These are phyloP conservation scores for Trematomus loennbergii DNA, from an alignment of 2,113 vertebrate species.

Conservation along the genomic window DNA sequence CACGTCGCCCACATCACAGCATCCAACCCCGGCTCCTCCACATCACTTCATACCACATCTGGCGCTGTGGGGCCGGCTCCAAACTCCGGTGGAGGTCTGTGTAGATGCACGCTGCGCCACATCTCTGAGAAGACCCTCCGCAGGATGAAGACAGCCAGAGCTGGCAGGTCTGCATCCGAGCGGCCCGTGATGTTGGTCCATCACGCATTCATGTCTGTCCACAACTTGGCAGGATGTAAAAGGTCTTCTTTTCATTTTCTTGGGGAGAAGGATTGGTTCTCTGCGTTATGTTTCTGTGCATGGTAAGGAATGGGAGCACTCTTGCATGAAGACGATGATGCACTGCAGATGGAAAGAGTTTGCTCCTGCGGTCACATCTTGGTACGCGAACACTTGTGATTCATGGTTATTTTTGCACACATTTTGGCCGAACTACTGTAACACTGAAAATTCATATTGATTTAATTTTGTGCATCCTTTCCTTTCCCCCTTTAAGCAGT, in stretches of 20 bases:
- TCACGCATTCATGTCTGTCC: constrained; percentile 68
- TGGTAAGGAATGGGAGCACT: constrained; percentile 43
- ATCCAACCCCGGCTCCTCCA: constrained; percentile 49
- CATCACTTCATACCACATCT: constrained; percentile 71
- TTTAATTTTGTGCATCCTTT: constrained; percentile 57
- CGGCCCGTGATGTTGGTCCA: constrained; percentile 17
- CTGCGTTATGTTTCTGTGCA: constrained; percentile 46
- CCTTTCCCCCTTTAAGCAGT: constrained; percentile 18
- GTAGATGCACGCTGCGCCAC: constrained; percentile 50
- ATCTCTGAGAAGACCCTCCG: constrained; percentile 56
- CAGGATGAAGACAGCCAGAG: constrained; percentile 25
- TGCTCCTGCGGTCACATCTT: constrained; percentile 74
- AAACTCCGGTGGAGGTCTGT: constrained; percentile 75
- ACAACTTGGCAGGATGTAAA: constrained; percentile 43
- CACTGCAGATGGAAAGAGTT: constrained; percentile 75
- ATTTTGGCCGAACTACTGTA: constrained; percentile 67
- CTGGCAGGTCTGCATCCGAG: constrained; percentile 52
- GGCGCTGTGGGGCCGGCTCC: constrained; percentile 65
- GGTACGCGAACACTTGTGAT: constrained; percentile 68
- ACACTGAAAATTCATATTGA: constrained; percentile 48
- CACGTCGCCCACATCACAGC: constrained; percentile 73
- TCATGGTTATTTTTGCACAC: constrained; percentile 74
- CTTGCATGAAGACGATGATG: constrained; percentile 46
- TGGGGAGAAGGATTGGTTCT: background rate
- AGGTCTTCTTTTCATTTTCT: constrained; percentile 38